Percentiles rank a stretch among this genome's conserved stretches.
Conservation (phyloP, 2,797 vertebrate species). For the Varecia variegata region DNA sequence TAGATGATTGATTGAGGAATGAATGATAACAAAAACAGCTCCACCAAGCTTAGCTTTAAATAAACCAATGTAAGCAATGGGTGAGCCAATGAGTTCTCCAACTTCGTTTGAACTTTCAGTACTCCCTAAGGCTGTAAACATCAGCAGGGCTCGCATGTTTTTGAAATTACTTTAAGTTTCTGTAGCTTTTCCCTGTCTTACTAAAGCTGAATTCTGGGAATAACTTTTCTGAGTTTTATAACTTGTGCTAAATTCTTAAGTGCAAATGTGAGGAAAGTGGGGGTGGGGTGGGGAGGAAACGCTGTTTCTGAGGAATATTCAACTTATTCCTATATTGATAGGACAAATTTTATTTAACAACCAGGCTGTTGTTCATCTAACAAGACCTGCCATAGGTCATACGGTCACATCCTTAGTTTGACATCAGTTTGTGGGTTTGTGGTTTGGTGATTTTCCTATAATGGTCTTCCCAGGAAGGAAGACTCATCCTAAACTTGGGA, state of each 20-base stretch:
- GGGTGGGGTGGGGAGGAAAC: too few relatives aligned
- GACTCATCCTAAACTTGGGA: not conserved
- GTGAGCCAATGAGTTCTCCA: not conserved
- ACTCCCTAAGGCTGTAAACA: not conserved
- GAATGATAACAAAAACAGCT: not conserved
- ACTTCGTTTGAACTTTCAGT: not conserved
- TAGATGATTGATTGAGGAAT: not conserved
- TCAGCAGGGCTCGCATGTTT: conserved; percentile 22
- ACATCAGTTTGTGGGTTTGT: conserved; percentile 66
- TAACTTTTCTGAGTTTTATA: conserved; percentile 42
- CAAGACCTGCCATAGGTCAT: conserved; percentile 11
- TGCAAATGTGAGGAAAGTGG: not conserved
- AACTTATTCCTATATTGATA: not conserved
- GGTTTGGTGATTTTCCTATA: conserved; percentile 66
- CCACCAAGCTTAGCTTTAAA: conserved; percentile 7
- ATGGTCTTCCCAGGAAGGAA: conserved; percentile 55
- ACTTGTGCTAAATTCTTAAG: conserved; percentile 39
- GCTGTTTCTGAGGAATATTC: not conserved
- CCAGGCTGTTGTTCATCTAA: conserved; percentile 23
- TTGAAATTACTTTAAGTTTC: conserved; percentile 41
- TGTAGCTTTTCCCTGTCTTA: not conserved
- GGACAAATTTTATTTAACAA: conserved; percentile 30
- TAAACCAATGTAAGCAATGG: not conserved
- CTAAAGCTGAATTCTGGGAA: conserved; percentile 47
- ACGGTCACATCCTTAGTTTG: conserved; percentile 66